A percentile compares a stretch with the other conserved stretches of the same genome.
phyloP scores from a whole-genome alignment of 1,140 invertebrate species.

The Bombus breviceps region DNA sequence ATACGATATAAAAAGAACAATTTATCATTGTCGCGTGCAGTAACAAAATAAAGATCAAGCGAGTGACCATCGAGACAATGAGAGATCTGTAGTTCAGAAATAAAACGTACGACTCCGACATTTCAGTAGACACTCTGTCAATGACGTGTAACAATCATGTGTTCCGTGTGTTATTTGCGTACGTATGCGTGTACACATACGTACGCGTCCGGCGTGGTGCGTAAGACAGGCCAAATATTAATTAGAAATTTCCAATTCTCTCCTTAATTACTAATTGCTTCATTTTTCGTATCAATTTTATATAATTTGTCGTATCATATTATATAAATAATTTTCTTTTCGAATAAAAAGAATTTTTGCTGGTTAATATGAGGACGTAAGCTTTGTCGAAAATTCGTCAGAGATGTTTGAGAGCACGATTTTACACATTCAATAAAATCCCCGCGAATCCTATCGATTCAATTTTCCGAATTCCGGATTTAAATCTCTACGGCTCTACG shows the following conservation, averaged over 20 bases:
- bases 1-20: conserved; percentile 23
- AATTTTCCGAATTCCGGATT: too few species aligned
- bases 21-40: conserved; percentile 47
- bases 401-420: not conserved
- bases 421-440: too few species aligned
- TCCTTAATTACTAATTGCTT: not conserved
- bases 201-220: not conserved
- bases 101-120: conserved; percentile 24
- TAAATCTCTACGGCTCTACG: too few species aligned
- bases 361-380: not conserved
- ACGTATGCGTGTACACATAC: not conserved
- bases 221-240: conserved; percentile 35
- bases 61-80: conserved; percentile 49
- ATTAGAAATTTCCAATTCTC: not conserved
- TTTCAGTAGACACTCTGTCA: conserved; percentile 63
- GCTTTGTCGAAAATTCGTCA: not conserved
- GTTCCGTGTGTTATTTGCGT: not conserved
- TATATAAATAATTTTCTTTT: not conserved
- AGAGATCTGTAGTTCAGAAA: conserved; percentile 45
- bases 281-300: too few species aligned
- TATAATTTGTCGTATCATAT: not conserved
- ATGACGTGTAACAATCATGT: conserved; percentile 40
- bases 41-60: conserved; percentile 46
- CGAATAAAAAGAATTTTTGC: not conserved
- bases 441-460: too few species aligned